These are phyloP conservation scores for Drosophila ercepeae DNA, from an alignment of 1,140 invertebrate genomes.

Conservation along the genomic window DNA sequence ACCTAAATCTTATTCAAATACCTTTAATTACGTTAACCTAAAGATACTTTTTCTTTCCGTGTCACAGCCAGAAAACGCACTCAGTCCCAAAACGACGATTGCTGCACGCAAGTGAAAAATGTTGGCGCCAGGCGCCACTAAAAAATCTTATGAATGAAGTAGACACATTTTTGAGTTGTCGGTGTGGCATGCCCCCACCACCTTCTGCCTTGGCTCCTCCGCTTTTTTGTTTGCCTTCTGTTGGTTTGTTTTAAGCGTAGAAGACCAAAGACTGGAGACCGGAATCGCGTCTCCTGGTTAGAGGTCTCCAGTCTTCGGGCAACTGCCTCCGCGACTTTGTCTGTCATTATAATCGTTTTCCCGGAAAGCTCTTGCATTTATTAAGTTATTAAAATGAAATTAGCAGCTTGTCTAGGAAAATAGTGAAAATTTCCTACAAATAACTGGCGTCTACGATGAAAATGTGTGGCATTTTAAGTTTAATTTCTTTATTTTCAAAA, in stretches of 20 bases:
- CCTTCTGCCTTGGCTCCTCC: conserved; percentile 8
- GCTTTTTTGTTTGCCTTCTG: conserved; percentile 35
- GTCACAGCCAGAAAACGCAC: conserved; percentile 18
- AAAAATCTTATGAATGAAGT: conserved; percentile 81
- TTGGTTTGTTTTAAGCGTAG: conserved; percentile 30
- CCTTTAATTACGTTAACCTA: not conserved
- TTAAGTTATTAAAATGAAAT: conserved; percentile 78
- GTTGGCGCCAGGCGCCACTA: conserved; percentile 80
- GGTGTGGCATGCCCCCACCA: conserved; percentile 18
- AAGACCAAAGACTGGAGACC: conserved; percentile 30
- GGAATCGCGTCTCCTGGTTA: conserved; percentile 57
- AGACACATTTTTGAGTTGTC: conserved; percentile 71
- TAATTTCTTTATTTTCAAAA: not conserved
- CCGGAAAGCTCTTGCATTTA: conserved; percentile 64
- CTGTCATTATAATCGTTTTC: conserved; percentile 66
- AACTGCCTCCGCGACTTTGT: conserved; percentile 22
- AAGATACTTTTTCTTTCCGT: not conserved
- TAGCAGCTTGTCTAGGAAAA: conserved; percentile 46
- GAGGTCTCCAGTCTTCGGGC: not conserved
- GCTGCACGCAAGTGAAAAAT: conserved; percentile 79
- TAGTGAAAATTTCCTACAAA: conserved; percentile 51
- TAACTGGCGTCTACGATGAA: not conserved
- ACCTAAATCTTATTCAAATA: no score
- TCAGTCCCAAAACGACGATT: conserved; percentile 48
- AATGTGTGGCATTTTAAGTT: not conserved